These are phyloP conservation scores for Myioborus melanocephalus DNA, from an alignment of 2,797 vertebrate species.

Conservation along the genomic window DNA sequence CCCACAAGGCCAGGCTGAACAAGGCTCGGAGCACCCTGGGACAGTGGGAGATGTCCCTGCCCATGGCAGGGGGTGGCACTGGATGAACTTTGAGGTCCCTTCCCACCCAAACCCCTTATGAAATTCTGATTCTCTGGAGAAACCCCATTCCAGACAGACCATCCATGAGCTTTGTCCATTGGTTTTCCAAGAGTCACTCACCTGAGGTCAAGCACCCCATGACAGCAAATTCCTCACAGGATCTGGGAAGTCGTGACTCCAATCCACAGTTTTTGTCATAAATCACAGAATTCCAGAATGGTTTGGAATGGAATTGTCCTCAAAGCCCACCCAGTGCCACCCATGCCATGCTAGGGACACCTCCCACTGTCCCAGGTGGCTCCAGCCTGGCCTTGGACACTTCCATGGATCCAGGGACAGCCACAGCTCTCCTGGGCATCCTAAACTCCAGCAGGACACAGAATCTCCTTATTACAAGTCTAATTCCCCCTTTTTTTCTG, in stretches of 20 bases:
- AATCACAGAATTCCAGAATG: not conserved
- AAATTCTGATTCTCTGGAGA: not conserved
- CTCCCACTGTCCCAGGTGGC: not conserved
- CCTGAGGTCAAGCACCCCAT: rapidly evolving
- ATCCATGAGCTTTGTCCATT: rapidly evolving
- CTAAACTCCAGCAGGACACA: not conserved
- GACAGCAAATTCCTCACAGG: not conserved
- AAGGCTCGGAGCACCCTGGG: not conserved
- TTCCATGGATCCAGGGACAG: not conserved
- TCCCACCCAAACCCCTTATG: not conserved
- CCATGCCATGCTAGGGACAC: not conserved
- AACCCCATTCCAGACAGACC: rapidly evolving
- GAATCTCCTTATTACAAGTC: not conserved
- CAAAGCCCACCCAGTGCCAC: rapidly evolving
- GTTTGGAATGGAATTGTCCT: not conserved
- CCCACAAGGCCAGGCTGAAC: not conserved
- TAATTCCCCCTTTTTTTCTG: not conserved
- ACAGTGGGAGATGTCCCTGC: not conserved
- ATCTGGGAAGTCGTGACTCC: not conserved
- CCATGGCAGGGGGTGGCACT: not conserved
- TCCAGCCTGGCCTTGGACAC: not conserved
- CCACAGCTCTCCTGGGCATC: not conserved
- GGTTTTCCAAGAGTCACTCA: not conserved
- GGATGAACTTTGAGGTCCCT: not conserved
- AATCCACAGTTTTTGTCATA: rapidly evolving